A percentile compares a stretch with the other conserved stretches of the same genome.
These are phyloP conservation scores for Pseudomyrmex flavicornis DNA, from an alignment of 1,140 invertebrate genomes.

Conservation along the genomic window DNA sequence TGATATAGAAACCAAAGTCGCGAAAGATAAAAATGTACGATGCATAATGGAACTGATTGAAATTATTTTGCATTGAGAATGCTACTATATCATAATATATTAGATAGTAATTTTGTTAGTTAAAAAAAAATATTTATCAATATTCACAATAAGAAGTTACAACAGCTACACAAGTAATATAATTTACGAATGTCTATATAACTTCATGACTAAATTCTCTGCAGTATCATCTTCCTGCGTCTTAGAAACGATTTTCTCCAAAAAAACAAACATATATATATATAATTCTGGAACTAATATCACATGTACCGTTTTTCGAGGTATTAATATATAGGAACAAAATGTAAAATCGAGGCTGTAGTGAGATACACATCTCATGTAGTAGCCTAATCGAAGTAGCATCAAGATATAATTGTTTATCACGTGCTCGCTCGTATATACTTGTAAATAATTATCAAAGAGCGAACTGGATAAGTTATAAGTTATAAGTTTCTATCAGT, in stretches of 20 bases:
- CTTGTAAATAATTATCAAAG: constrained; percentile 42
- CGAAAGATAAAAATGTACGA: background rate
- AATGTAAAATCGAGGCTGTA: constrained; percentile 8
- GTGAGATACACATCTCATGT: constrained; percentile 11
- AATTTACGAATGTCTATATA: background rate
- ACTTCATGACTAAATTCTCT: constrained; percentile 15
- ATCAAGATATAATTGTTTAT: background rate
- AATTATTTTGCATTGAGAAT: background rate
- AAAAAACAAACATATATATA: background rate
- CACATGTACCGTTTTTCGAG: background rate
- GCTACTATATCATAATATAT: too few relatives aligned
- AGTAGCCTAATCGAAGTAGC: constrained; percentile 15
- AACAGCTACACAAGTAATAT: constrained; percentile 4
- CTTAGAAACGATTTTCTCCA: background rate
- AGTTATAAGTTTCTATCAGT: background rate
- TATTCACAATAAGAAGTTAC: background rate
- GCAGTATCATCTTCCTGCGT: background rate
- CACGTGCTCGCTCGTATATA: background rate
- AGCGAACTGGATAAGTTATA: background rate
- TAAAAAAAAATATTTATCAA: constrained; percentile 12
- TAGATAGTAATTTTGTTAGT: constrained; percentile 9
- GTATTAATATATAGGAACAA: background rate
- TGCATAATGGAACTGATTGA: background rate
- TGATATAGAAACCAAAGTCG: constrained; percentile 1
- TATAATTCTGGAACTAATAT: constrained; percentile 4